Evolutionary conservation across 92 coral and sea anemone genomes (phyloP).

Genomic region (Chrysogorgia sp.): DNA sequence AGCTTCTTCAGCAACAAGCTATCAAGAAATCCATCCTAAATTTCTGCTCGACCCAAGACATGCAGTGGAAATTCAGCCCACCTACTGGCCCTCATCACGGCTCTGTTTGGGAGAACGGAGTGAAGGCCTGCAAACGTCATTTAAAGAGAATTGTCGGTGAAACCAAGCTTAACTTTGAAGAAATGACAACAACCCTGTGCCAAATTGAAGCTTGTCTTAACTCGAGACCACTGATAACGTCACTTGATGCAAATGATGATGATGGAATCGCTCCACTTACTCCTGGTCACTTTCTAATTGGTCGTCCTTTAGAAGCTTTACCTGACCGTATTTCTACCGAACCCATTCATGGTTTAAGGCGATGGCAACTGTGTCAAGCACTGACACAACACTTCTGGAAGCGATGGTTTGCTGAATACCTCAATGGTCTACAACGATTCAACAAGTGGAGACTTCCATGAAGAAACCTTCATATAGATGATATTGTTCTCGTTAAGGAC

Average conservation of each 20-base stretch:
- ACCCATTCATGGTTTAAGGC: not conserved
- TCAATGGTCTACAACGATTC: too few relatives aligned
- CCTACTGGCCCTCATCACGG: conserved; percentile 62
- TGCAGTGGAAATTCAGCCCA: too few relatives aligned
- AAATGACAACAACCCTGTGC: conserved; percentile 60
- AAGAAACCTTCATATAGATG: conserved; percentile 44
- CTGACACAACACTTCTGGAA: conserved; percentile 4
- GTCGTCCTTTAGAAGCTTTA: conserved; percentile 52
- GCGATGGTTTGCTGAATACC: conserved; percentile 48
- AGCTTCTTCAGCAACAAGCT: not conserved
- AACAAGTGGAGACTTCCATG: conserved; percentile 56
- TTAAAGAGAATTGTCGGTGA: conserved; percentile 65
- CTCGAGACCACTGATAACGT: conserved; percentile 28
- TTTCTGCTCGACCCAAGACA: too few relatives aligned
- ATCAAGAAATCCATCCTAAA: not conserved
- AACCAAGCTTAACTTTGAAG: conserved; percentile 59
- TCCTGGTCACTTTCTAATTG: conserved; percentile 64
- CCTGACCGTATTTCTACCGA: conserved; percentile 23
- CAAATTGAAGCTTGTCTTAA: conserved; percentile 76
- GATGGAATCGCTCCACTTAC: too few relatives aligned
- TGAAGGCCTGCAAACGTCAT: conserved; percentile 59
- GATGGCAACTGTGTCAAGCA: conserved; percentile 1
- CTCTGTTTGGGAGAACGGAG: conserved; percentile 66
- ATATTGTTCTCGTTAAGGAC: conserved; percentile 59
- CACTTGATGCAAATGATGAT: conserved; percentile 51